Percentiles rank a stretch among this genome's conserved stretches.
These are phyloP conservation scores for Mohoua ochrocephala DNA, from an alignment of 2,113 vertebrate genomes.

Conservation along the genomic window DNA sequence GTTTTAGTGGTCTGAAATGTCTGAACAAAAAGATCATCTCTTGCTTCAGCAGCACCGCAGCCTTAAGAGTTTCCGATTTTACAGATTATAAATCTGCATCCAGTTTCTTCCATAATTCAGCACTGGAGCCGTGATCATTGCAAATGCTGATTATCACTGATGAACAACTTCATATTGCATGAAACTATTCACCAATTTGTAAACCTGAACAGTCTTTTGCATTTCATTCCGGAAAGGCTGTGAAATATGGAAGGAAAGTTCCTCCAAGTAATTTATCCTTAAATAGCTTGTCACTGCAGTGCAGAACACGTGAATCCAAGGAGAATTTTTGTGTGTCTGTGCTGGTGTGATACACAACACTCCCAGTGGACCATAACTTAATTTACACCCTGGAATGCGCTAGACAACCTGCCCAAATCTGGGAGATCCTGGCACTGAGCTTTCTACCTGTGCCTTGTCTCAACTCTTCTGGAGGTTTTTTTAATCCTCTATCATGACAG, in stretches of 20 bases:
- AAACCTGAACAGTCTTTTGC: neutral
- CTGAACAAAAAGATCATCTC: neutral
- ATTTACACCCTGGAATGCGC: constrained; percentile 9
- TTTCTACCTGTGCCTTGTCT: neutral
- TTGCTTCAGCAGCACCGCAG: neutral
- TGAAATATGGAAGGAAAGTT: neutral
- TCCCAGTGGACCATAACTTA: neutral
- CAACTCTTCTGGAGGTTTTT: neutral
- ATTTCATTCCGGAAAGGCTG: neutral
- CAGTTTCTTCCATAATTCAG: neutral
- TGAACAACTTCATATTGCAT: neutral
- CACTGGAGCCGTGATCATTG: rapidly evolving
- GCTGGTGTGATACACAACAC: neutral
- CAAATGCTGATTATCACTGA: neutral
- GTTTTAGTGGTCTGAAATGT: neutral
- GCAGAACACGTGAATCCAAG: neutral
- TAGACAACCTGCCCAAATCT: neutral
- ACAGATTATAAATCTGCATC: neutral
- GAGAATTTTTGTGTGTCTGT: neutral
- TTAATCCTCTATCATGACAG: neutral
- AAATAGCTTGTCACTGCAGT: neutral
- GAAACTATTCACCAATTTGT: neutral
- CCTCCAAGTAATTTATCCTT: neutral
- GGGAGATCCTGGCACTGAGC: neutral
- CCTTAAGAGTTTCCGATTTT: neutral